A percentile compares a stretch with the other conserved stretches of the same genome.
phyloP scores from a whole-genome alignment of 2,888 invertebrate genomes.

The Eurytoma californica region DNA sequence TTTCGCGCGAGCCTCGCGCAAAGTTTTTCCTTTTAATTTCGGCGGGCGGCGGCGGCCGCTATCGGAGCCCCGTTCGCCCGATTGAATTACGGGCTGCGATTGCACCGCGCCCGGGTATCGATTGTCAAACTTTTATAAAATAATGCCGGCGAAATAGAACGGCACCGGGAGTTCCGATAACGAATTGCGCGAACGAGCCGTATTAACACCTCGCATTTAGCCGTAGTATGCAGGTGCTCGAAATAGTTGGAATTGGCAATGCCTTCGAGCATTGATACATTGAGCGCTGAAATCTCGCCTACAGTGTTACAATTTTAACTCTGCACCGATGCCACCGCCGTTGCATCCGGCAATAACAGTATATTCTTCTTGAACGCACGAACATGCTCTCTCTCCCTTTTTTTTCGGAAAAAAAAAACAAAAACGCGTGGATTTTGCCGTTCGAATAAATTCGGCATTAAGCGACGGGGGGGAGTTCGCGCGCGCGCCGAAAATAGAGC shows the following conservation, averaged over 20 bases:
- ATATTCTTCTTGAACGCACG: not conserved
- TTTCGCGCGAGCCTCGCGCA: not conserved
- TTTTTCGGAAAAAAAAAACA: not conserved
- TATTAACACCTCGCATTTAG: not conserved
- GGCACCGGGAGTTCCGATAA: too few relatives aligned
- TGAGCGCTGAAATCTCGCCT: constrained; percentile 27
- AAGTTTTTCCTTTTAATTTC: not conserved
- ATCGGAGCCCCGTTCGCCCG: not conserved
- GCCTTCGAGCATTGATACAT: constrained; percentile 26
- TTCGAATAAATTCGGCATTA: too few relatives aligned
- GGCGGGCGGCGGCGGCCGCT: not conserved
- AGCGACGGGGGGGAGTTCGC: too few relatives aligned
- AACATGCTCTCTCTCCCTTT: not conserved
- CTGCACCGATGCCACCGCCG: too few relatives aligned
- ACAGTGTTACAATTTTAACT: constrained; percentile 42
- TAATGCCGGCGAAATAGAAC: too few relatives aligned
- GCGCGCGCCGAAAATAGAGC: not conserved
- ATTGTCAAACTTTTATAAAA: too few relatives aligned
- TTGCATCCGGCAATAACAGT: not conserved
- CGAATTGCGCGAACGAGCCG: not conserved
- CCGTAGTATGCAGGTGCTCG: not conserved
- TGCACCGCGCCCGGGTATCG: too few relatives aligned
- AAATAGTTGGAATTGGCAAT: constrained; percentile 36
- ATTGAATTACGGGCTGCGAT: not conserved
- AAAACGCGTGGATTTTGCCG: not conserved